A percentile compares a stretch with the other conserved stretches of the same genome.
Conservation (phyloP, 2,113 vertebrate genomes). For the Scalopus aquaticus region DNA sequence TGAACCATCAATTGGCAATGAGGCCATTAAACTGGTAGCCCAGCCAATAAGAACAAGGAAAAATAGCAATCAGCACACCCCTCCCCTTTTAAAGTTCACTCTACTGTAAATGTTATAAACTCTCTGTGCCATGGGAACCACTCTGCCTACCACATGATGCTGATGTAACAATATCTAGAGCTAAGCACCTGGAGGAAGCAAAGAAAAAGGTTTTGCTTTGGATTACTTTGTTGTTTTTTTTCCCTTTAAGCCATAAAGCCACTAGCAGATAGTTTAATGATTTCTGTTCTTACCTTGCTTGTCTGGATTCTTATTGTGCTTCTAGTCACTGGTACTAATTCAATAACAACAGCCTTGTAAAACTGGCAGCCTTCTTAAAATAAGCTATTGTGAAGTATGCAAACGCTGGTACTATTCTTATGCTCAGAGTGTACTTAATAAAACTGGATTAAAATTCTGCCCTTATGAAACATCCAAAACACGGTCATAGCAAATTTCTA, state of each 20-base stretch:
- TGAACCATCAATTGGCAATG: conserved; percentile 36
- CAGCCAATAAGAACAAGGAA: conserved; percentile 44
- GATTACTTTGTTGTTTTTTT: conserved; percentile 11
- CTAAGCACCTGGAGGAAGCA: conserved; percentile 49
- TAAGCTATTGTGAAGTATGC: conserved; percentile 53
- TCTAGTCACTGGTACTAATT: conserved; percentile 49
- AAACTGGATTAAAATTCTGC: conserved; percentile 44
- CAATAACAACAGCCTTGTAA: conserved; percentile 47
- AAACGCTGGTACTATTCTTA: conserved; percentile 32
- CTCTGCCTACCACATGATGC: conserved; percentile 10
- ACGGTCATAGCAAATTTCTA: conserved; percentile 2
- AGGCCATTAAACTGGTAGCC: conserved; percentile 25
- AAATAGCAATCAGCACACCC: neutral
- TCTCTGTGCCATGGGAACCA: conserved; percentile 32
- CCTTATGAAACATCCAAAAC: conserved; percentile 27
- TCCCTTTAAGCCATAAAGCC: conserved; percentile 1
- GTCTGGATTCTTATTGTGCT: conserved; percentile 38
- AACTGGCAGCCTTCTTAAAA: conserved; percentile 62
- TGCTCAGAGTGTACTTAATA: conserved; percentile 21
- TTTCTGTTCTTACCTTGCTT: conserved; percentile 47
- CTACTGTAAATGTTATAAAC: conserved; percentile 56
- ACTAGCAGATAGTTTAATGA: conserved; percentile 50
- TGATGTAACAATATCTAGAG: conserved; percentile 38
- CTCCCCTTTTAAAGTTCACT: neutral
- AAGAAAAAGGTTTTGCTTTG: conserved; percentile 44